Evolutionary conservation across 2,888 invertebrate genomes (phyloP), one percentile per base, ranked within the genome.

Genomic region (Fissipunctia ypsillon): DNA sequence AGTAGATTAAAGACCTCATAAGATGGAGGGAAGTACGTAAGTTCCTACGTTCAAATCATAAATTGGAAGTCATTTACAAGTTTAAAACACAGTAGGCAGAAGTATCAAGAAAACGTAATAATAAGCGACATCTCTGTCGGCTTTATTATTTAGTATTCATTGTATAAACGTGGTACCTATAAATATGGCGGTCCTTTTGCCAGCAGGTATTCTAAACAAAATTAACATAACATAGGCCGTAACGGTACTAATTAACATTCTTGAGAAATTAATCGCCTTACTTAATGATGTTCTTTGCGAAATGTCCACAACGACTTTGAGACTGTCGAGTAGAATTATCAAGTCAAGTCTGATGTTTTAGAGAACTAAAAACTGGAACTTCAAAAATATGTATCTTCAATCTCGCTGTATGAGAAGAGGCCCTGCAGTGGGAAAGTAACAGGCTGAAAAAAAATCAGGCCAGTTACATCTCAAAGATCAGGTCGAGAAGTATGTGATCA

Each of bases 191-290:
- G 67, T 68, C 66, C 60, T 66, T 83, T 76, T 80, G 64, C 57
- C 25, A 5, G 45, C 60, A 48, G 70, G 64, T 60, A 76, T 71
- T 61, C 63, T 60, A 60, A 73, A 74, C 74, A 69, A 25, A 60
- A 79, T 83, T 84, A 79, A 59, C 84, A 84, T 84, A 82, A 72
- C 60, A 72, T 64, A 69, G 69, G 45, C 38, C 59, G 6, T 50
- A 73, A 70, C 59, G 50, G 65, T 41, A 50, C 52, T 59, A 71
- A 77, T 84, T 84, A 77, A 80, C 60, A 83, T 85, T 85, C 69
- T 73, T 80, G 67, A 77, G 83, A 69, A 72, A 83, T 83, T 84
- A 84, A 84, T 83, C 77, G 63, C 31, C 31, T 41, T 45, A 57
- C 60, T 35, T 79, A 78, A 82, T 80, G 43, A 56, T 28, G 64